Evolutionary conservation across 2,888 invertebrate species (phyloP).

Genomic region (Melipona beecheii): DNA sequence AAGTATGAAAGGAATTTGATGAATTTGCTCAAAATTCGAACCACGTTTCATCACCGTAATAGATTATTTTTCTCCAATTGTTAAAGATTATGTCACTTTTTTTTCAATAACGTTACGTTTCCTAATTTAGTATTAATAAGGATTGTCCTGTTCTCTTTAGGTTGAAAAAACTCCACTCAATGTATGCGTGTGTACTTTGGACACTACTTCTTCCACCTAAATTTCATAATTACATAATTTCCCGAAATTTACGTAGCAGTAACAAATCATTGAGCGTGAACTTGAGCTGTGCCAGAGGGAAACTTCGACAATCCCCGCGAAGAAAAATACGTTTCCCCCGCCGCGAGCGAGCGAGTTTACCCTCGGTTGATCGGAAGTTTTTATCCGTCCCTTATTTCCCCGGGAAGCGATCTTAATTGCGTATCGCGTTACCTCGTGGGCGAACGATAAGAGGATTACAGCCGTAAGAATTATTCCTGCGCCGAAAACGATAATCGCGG

Average conservation of each 20-base stretch:
- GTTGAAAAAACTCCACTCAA: too few species aligned
- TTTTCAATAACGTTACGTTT: too few species aligned
- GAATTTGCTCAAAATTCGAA: not conserved
- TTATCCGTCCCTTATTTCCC: slow-evolving; percentile 24
- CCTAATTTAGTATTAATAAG: too few species aligned
- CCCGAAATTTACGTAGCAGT: not conserved
- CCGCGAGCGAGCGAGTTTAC: too few species aligned
- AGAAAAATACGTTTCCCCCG: too few species aligned
- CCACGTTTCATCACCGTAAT: too few species aligned
- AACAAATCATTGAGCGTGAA: not conserved
- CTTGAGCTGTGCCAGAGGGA: too few species aligned
- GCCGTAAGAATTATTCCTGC: slow-evolving; percentile 55
- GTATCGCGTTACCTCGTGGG: slow-evolving; percentile 44
- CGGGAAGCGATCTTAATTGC: slow-evolving; percentile 49
- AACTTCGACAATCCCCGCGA: too few species aligned
- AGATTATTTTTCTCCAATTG: too few species aligned
- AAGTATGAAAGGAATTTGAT: not conserved
- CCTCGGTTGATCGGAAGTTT: slow-evolving; percentile 10
- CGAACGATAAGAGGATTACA: slow-evolving; percentile 50
- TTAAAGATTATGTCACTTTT: too few species aligned
- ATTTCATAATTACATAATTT: not conserved
- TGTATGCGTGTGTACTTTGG: not conserved
- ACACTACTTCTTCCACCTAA: rapidly evolving
- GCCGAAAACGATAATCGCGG: slow-evolving; percentile 56
- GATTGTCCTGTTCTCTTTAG: too few species aligned